Percentiles rank a stretch among this genome's conserved stretches.
These are phyloP conservation scores for Trachelus tabidus DNA, from an alignment of 2,888 invertebrate species.

Conservation along the genomic window DNA sequence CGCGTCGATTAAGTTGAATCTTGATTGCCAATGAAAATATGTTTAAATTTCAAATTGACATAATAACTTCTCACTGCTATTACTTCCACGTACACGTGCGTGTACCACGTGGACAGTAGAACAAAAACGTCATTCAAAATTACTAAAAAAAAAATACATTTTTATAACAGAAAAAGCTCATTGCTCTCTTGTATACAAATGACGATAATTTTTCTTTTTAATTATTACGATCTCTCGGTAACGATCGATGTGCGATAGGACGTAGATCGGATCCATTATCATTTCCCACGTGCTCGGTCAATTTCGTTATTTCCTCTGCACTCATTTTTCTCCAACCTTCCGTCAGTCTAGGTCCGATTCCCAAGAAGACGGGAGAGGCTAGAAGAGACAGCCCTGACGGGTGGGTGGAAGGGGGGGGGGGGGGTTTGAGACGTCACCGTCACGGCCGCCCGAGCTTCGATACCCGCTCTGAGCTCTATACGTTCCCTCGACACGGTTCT, in stretches of 20 bases:
- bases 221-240: no score
- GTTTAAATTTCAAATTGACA: no score
- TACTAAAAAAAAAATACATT: no score
- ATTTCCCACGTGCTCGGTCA: not conserved
- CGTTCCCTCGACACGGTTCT: not conserved
- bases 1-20: not conserved
- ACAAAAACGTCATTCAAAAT: no score
- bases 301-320: not conserved
- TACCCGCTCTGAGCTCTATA: not conserved
- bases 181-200: no score
- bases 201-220: no score
- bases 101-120: no score
- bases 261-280: not conserved
- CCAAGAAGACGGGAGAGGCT: not conserved
- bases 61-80: no score
- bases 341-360: not conserved
- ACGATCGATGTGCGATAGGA: no score
- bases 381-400: not conserved
- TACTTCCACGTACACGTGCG: no score
- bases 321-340: not conserved
- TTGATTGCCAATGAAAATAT: not conserved
- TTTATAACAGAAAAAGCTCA: no score
- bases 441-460: not conserved
- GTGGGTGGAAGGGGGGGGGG: not conserved
- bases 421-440: not conserved